phyloP scores from a whole-genome alignment of 2,113 vertebrate genomes.

The Dasyurus viverrinus region DNA sequence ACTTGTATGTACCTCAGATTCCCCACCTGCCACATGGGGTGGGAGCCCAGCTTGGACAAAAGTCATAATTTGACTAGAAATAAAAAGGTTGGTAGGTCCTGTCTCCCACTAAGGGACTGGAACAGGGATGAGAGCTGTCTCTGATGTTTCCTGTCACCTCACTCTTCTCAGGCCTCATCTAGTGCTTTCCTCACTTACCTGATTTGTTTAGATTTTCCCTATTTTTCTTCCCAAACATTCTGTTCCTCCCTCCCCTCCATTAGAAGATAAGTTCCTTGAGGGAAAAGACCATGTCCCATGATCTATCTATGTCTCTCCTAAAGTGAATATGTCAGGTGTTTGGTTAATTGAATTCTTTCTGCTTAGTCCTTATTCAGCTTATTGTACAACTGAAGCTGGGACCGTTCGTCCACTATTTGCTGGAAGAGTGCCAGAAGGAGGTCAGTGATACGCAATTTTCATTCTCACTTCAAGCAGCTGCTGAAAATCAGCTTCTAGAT shows the following conservation, averaged over 20 bases:
- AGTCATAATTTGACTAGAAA: neutral
- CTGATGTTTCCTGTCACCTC: neutral
- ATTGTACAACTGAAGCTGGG: conserved; percentile 89
- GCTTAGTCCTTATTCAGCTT: conserved; percentile 91
- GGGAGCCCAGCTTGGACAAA: neutral
- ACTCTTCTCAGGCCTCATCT: neutral
- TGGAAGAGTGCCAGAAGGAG: conserved; percentile 91
- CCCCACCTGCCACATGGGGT: neutral
- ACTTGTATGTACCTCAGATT: neutral
- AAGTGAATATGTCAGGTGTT: neutral
- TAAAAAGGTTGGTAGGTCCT: neutral
- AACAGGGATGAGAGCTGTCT: conserved; percentile 10
- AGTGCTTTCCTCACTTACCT: neutral
- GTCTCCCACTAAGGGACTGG: neutral
- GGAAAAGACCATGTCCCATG: neutral
- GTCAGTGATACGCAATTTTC: conserved; percentile 81
- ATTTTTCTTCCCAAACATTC: neutral
- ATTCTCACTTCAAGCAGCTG: neutral
- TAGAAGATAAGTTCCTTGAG: neutral
- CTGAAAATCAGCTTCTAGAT: neutral
- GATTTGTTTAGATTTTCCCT: neutral
- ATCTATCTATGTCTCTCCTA: neutral
- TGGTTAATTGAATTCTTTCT: conserved; percentile 68
- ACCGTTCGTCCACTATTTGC: conserved; percentile 83
- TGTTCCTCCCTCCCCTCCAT: neutral